These are phyloP conservation scores for Danio kyathit DNA, from an alignment of 2,797 vertebrate species.

Conservation along the genomic window DNA sequence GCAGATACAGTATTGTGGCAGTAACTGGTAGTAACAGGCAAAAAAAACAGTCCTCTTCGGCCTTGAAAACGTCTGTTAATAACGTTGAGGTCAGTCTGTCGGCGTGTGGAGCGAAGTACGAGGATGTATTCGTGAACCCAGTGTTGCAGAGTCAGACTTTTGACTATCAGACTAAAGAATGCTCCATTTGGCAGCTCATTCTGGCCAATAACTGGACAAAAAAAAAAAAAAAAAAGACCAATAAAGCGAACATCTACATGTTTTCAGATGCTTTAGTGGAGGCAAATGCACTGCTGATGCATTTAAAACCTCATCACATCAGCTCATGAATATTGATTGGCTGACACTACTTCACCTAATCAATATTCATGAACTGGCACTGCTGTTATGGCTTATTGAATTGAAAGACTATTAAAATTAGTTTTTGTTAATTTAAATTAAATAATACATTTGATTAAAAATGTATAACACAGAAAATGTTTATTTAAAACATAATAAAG, in stretches of 20 bases:
- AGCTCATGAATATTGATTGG: constrained; percentile 6
- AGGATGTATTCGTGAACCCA: constrained; percentile 8
- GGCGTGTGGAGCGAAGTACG: background rate
- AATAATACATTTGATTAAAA: background rate
- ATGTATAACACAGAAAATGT: background rate
- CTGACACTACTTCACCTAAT: background rate
- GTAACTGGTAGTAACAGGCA: constrained; percentile 53
- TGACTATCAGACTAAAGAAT: background rate
- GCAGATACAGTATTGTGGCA: constrained; percentile 59
- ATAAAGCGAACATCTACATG: background rate
- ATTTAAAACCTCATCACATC: background rate
- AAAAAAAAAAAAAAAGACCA: background rate
- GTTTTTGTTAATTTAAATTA: background rate
- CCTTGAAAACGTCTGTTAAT: constrained; percentile 34
- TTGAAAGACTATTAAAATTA: background rate
- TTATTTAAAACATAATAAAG: too few relatives aligned
- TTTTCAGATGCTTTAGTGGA: background rate
- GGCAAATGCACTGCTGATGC: background rate
- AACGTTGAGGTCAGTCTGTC: constrained; percentile 48
- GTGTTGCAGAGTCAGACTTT: background rate
- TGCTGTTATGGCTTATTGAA: background rate
- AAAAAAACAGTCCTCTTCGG: constrained; percentile 39
- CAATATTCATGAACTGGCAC: constrained; percentile 10
- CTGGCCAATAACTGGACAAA: background rate
- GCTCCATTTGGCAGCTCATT: background rate